Conservation (phyloP, 2,113 vertebrate genomes). For the Callorhinus ursinus region DNA sequence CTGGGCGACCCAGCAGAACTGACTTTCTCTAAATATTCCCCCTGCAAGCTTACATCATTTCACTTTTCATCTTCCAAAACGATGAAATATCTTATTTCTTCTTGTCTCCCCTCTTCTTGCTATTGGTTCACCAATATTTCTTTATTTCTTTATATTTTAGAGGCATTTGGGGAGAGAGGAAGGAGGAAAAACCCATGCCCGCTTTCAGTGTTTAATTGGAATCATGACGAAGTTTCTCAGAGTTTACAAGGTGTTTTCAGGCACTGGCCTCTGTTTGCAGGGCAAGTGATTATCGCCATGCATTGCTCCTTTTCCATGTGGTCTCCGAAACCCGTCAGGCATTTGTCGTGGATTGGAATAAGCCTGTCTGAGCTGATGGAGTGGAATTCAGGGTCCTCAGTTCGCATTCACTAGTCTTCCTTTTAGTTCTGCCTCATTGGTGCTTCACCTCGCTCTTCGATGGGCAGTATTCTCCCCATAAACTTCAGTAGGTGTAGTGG, state of each 20-base stretch:
- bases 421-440: conserved; percentile 71
- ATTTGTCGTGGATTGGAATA: background rate
- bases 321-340: background rate
- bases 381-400: background rate
- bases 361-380: conserved; percentile 20
- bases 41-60: background rate
- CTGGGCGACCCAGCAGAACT: no score
- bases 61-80: background rate
- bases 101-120: background rate
- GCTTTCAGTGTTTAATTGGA: background rate
- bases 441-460: conserved; percentile 28
- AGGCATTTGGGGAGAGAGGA: background rate
- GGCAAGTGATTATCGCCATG: background rate
- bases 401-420: conserved; percentile 4
- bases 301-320: background rate
- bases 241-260: background rate
- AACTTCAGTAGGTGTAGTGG: conserved; percentile 49
- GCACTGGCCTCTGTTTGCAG: background rate
- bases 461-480: conserved; percentile 55
- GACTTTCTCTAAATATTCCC: background rate
- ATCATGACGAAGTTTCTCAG: background rate
- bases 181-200: background rate
- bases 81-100: background rate
- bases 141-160: background rate
- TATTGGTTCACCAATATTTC: background rate